Evolutionary conservation across 2,888 invertebrate species (phyloP), one percentile per base, ranked within the genome.

Genomic region (Cecidostiba fungosa): DNA sequence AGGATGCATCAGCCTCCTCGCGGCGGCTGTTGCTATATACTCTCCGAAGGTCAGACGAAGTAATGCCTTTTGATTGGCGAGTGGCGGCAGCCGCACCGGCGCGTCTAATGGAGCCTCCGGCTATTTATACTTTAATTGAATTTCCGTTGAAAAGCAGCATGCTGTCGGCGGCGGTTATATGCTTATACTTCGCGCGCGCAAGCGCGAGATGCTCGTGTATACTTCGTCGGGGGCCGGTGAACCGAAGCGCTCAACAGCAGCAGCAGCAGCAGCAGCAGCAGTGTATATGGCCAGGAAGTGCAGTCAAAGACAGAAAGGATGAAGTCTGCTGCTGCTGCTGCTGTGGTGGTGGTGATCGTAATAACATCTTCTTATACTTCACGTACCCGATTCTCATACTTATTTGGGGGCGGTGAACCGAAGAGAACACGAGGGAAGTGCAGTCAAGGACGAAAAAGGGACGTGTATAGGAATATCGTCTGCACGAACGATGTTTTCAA

Each of bases 121-220:
- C 88, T 90, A 90, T 90, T 90, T 90, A 90, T 90, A 90, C 88
- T 88, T 88, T 89, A 89, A 90, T 89, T 88, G 89, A 90, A 90
- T 89, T 90, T 90, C 89, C 89, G 89, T 88, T 89, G 87, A 88
- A 89, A 90, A 89, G 84, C 29, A 16, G 26, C 66, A 77, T 19
- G 23, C 36, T 77, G 36, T 69, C 43, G 47, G 82, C 76, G 76
- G 54, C 50, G 78, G n/a, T 39, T 26, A 36, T 77, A 29, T 47
- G 3, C n/a, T 54, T 36, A n/a, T 19, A 29, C 59, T 14, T 59
- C 47, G 43, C 32, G 70, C 47, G 66, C 54, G 16, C 70, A 50
- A 70, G n/a, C 32, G 54, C 36, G n/a, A 19, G 16, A 3, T 50
- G 19, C 50, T 5, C 19, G 50, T 19, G 14, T 50, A 50, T 50